Evolutionary conservation across 35 echinoderm and acorn worm genomes (phyloP).

Genomic region (Strongylocentrotus purpuratus): DNA sequence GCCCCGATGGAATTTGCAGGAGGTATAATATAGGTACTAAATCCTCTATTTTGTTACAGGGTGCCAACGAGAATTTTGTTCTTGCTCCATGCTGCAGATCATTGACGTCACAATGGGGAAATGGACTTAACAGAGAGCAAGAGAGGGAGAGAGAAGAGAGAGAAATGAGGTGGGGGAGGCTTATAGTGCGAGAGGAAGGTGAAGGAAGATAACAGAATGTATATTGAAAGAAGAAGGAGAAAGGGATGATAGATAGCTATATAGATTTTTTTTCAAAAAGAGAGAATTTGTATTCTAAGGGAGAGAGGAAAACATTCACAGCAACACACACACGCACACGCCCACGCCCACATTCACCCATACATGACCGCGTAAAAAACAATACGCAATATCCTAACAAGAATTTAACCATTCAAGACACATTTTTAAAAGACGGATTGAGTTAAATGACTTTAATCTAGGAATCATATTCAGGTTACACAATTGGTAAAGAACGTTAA

Average conservation of each 20-base stretch:
- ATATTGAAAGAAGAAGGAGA: background rate
- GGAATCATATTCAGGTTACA: no score
- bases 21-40: background rate
- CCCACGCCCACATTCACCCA: no score
- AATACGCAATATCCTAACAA: no score
- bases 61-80: background rate
- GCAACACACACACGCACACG: no score
- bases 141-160: background rate
- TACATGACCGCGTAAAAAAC: no score
- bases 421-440: no score
- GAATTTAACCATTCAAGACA: no score
- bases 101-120: background rate
- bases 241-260: background rate
- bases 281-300: no score
- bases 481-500: no score
- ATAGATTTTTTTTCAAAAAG: no score
- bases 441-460: no score
- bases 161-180: background rate
- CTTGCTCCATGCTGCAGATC: background rate
- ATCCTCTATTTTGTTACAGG: background rate
- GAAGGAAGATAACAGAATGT: background rate
- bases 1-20: background rate
- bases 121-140: background rate
- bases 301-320: no score
- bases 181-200: background rate